Evolutionary conservation across 2,113 vertebrate genomes (phyloP).

Genomic region (Corapipo altera): DNA sequence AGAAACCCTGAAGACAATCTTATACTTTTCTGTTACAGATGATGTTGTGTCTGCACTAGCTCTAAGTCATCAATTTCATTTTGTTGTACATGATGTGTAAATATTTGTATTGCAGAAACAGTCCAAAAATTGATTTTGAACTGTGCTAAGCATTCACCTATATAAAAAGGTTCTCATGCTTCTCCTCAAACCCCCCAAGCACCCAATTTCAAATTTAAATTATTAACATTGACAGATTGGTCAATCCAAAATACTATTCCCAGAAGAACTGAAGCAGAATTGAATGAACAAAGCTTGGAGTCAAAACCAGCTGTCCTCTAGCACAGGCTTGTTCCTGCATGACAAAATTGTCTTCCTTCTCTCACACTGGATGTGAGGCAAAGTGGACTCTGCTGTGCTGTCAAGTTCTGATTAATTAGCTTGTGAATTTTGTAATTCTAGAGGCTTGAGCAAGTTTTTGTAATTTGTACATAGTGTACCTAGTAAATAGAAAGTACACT

Average conservation of each 20-base stretch:
- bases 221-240: not conserved
- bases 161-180: not conserved
- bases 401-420: constrained; percentile 39
- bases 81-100: not conserved
- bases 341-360: not conserved
- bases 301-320: not conserved
- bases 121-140: not conserved
- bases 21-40: not conserved
- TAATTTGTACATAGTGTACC: constrained; percentile 12
- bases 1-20: not conserved
- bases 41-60: not conserved
- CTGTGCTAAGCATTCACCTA: not conserved
- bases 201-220: not conserved
- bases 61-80: not conserved
- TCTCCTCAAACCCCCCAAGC: fast-evolving
- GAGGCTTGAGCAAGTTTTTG: not conserved
- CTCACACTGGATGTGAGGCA: not conserved
- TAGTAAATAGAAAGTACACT: not conserved
- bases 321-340: not conserved
- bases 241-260: not conserved
- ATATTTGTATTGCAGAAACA: not conserved
- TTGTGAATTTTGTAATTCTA: constrained; percentile 4
- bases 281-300: not conserved
- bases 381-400: not conserved
- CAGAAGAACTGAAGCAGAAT: not conserved